A percentile compares a stretch with the other conserved stretches of the same genome.
Evolutionary conservation across 2,888 invertebrate genomes (phyloP).

Genomic region (Hedya salicella): DNA sequence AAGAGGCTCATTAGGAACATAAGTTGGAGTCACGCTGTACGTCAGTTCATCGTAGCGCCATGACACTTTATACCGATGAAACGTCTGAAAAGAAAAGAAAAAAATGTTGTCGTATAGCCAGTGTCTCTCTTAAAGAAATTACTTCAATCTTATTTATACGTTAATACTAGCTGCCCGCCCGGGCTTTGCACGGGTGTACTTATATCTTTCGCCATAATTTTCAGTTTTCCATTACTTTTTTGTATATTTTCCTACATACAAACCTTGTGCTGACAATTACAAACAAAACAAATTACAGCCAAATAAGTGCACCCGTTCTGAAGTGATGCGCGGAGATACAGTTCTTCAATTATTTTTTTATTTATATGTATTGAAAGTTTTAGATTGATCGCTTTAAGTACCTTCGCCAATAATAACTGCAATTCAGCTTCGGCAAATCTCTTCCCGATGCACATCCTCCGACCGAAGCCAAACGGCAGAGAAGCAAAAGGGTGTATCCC

Average conservation of each 20-base stretch:
- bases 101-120: neutral
- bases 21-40: slow-evolving; percentile 90
- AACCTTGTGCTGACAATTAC: too few relatives aligned
- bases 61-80: slow-evolving; percentile 88
- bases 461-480: slow-evolving; percentile 91
- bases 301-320: too few relatives aligned
- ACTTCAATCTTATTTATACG: neutral
- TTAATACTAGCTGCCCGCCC: neutral
- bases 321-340: too few relatives aligned
- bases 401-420: slow-evolving; percentile 90
- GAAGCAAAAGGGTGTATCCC: slow-evolving; percentile 90
- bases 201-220: too few relatives aligned
- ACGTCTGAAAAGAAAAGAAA: slow-evolving; percentile 83
- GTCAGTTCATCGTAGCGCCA: slow-evolving; percentile 88
- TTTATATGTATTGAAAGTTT: too few relatives aligned
- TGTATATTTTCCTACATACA: too few relatives aligned
- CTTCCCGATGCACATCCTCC: slow-evolving; percentile 91
- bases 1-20: slow-evolving; percentile 89
- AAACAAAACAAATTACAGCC: too few relatives aligned
- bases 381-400: slow-evolving; percentile 54
- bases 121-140: neutral
- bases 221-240: too few relatives aligned
- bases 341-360: too few relatives aligned
- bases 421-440: slow-evolving; percentile 93
- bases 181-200: too few relatives aligned